Percentiles rank a stretch among this genome's conserved stretches.
Conservation (phyloP, 2,113 vertebrate genomes). For the Regulus satrapa region DNA sequence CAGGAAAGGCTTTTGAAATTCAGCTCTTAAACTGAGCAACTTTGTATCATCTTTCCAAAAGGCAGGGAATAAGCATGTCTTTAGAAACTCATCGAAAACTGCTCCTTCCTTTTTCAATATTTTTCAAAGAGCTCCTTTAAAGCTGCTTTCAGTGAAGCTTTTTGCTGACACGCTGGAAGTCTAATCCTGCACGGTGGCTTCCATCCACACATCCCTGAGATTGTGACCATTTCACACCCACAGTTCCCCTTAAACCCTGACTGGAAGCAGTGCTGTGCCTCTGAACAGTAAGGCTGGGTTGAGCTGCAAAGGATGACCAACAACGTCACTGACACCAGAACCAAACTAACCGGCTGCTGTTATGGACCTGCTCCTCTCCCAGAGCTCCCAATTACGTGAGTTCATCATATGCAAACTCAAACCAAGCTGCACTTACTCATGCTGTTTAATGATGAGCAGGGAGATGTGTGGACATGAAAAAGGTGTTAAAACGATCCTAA, state of each 20-base stretch:
- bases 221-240: not conserved
- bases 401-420: not conserved
- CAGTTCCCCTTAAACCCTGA: not conserved
- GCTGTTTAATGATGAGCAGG: not conserved
- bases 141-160: not conserved
- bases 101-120: not conserved
- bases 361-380: not conserved
- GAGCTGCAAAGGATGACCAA: too few relatives aligned
- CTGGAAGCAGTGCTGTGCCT: not conserved
- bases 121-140: not conserved
- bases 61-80: not conserved
- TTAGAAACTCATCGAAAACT: not conserved
- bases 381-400: not conserved
- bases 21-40: not conserved
- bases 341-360: not conserved
- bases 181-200: not conserved
- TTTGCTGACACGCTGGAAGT: rapidly evolving
- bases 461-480: not conserved
- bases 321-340: rapidly evolving
- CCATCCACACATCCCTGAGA: rapidly evolving
- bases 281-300: not conserved
- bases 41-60: not conserved
- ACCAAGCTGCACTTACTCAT: not conserved
- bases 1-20: not conserved
- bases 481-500: not conserved